Conservation (phyloP, 2,888 invertebrate genomes). For the Smittia sp. region DNA sequence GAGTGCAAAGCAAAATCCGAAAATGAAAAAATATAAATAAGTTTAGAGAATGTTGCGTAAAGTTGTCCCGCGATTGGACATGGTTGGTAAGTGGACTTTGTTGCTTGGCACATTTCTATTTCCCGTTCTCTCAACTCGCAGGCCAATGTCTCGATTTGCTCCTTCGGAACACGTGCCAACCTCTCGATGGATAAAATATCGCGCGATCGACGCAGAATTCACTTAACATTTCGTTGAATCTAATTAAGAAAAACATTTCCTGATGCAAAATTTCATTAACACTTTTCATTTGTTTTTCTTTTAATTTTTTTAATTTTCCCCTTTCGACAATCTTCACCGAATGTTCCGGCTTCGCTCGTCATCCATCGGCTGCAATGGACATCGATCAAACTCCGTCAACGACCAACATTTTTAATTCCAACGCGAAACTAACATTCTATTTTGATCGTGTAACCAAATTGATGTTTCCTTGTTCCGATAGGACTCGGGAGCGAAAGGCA, state of each 20-base stretch:
- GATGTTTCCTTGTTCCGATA: conserved; percentile 36
- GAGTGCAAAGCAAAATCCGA: conserved; percentile 20
- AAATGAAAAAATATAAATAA: conserved; percentile 4
- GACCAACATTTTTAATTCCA: conserved; percentile 6
- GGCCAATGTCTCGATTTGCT: conserved; percentile 1
- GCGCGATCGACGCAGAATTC: not conserved
- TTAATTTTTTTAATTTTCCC: not conserved
- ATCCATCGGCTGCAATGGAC: not conserved
- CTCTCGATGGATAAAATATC: not conserved
- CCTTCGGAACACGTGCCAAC: conserved; percentile 16
- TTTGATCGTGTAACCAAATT: conserved; percentile 22
- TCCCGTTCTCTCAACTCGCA: conserved; percentile 10
- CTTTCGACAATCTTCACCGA: not conserved
- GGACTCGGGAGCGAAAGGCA: conserved; percentile 13
- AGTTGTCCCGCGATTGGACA: not conserved
- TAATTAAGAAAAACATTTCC: conserved; percentile 4
- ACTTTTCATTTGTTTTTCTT: conserved; percentile 6
- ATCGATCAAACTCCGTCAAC: not conserved
- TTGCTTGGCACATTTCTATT: not conserved
- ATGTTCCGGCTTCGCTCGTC: not conserved
- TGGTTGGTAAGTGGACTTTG: conserved; percentile 29
- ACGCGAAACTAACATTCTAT: not conserved
- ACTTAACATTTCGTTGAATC: not conserved
- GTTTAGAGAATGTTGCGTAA: conserved; percentile 6
- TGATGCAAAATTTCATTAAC: conserved; percentile 1